A percentile compares a stretch with the other conserved stretches of the same genome.
Conservation (phyloP, 1,140 invertebrate genomes). For the Holotrichia oblita region DNA sequence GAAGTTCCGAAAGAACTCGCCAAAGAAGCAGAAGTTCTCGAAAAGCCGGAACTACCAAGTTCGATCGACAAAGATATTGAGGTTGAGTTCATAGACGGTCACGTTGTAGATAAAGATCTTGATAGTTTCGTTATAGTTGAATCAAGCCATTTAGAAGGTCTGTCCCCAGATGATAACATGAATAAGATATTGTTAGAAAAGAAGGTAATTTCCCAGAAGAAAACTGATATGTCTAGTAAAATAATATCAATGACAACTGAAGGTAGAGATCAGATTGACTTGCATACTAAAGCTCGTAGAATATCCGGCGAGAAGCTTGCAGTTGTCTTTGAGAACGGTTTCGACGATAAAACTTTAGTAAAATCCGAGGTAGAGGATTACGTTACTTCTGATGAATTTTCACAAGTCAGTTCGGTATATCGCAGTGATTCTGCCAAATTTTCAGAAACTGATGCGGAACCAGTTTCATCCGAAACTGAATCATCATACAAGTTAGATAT, state of each 20-base stretch:
- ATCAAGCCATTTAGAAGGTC: not conserved
- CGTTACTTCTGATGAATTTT: slow-evolving; percentile 42
- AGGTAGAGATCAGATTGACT: not conserved
- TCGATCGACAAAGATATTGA: too few species aligned
- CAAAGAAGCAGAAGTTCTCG: too few species aligned
- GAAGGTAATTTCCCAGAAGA: not conserved
- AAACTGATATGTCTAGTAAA: not conserved
- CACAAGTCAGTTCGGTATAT: slow-evolving; percentile 40
- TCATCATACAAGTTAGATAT: slow-evolving; percentile 47
- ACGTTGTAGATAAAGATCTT: not conserved
- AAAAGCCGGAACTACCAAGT: too few species aligned
- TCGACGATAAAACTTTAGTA: not conserved
- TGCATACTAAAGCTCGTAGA: not conserved
- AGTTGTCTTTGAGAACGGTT: not conserved
- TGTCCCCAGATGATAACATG: not conserved
- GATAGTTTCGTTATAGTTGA: not conserved
- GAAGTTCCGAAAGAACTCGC: too few species aligned
- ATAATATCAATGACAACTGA: not conserved
- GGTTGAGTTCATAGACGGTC: too few species aligned
- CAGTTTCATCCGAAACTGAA: slow-evolving; percentile 56
- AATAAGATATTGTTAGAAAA: not conserved
- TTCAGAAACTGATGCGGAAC: slow-evolving; percentile 55
- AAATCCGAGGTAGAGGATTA: slow-evolving; percentile 21
- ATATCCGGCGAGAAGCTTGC: not conserved
- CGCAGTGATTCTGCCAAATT: slow-evolving; percentile 47